phyloP scores from a whole-genome alignment of 1,140 invertebrate genomes.

The Papilio xuthus region DNA sequence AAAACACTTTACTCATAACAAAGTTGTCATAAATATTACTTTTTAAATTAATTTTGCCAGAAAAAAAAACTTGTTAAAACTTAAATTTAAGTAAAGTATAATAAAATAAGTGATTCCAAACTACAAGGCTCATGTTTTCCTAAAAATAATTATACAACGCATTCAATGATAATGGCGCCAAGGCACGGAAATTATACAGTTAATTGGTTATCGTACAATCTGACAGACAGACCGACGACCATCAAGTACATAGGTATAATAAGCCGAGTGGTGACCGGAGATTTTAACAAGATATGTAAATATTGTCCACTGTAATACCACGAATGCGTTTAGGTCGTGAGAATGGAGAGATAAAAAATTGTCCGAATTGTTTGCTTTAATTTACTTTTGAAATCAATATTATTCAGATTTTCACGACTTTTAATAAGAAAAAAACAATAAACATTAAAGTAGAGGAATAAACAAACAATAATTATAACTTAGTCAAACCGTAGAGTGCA shows the following conservation, averaged over 20 bases:
- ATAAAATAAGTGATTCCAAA: not conserved
- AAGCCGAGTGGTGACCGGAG: slow-evolving; percentile 16
- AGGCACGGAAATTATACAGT: slow-evolving; percentile 30
- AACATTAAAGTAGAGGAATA: not conserved
- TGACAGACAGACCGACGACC: not conserved
- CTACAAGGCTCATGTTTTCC: not conserved
- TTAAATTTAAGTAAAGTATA: no score
- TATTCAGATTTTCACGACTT: no score
- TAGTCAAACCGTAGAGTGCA: not conserved
- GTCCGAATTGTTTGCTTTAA: not conserved
- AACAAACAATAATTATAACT: not conserved
- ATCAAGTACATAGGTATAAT: not conserved
- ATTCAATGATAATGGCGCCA: slow-evolving; percentile 6
- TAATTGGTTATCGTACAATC: slow-evolving; percentile 36
- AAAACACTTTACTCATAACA: not conserved
- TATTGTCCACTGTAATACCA: slow-evolving; percentile 8
- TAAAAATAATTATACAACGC: slow-evolving; percentile 15
- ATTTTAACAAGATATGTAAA: slow-evolving; percentile 29
- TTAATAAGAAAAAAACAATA: no score
- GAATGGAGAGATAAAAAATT: not conserved
- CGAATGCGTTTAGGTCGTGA: not conserved
- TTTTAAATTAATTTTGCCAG: not conserved
- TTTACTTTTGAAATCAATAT: not conserved
- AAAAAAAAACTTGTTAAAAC: not conserved
- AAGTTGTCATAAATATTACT: not conserved